Percentiles rank a stretch among this genome's conserved stretches.
Conservation (phyloP, 1,140 invertebrate species). For the Penaeus chinensis region DNA sequence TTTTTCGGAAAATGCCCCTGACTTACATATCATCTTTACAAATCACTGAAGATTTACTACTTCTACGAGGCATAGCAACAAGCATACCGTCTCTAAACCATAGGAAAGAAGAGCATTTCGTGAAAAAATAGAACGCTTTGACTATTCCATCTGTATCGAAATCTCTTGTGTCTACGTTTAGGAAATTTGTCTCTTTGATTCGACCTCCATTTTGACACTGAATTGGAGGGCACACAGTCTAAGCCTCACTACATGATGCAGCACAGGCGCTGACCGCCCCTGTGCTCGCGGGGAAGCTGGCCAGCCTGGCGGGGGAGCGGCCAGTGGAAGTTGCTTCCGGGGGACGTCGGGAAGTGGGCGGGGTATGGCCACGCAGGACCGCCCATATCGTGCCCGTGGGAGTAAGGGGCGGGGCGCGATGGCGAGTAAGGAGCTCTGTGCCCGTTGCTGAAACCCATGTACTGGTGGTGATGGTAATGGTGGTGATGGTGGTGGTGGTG, state of each 20-base stretch:
- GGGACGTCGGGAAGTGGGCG: slow-evolving; percentile 28
- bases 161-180: too few relatives aligned
- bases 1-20: too few relatives aligned
- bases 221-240: neutral
- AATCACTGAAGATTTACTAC: too few relatives aligned
- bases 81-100: too few relatives aligned
- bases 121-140: too few relatives aligned
- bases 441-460: slow-evolving; percentile 6
- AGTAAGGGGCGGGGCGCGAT: neutral
- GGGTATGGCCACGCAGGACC: slow-evolving; percentile 15
- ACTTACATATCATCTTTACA: too few relatives aligned
- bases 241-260: slow-evolving; percentile 15
- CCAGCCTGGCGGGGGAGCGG: slow-evolving; percentile 9
- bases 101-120: too few relatives aligned
- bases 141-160: too few relatives aligned
- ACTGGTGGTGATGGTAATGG: slow-evolving; percentile 20
- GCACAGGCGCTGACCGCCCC: neutral
- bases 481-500: slow-evolving; percentile 32
- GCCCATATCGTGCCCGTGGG: neutral
- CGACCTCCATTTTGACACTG: too few relatives aligned
- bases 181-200: too few relatives aligned
- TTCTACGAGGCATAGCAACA: too few relatives aligned
- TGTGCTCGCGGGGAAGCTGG: neutral
- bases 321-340: slow-evolving; percentile 33
- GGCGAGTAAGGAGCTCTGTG: neutral